Evolutionary conservation across 2,797 vertebrate species (phyloP).

Genomic region (Macroramphosus scolopax): DNA sequence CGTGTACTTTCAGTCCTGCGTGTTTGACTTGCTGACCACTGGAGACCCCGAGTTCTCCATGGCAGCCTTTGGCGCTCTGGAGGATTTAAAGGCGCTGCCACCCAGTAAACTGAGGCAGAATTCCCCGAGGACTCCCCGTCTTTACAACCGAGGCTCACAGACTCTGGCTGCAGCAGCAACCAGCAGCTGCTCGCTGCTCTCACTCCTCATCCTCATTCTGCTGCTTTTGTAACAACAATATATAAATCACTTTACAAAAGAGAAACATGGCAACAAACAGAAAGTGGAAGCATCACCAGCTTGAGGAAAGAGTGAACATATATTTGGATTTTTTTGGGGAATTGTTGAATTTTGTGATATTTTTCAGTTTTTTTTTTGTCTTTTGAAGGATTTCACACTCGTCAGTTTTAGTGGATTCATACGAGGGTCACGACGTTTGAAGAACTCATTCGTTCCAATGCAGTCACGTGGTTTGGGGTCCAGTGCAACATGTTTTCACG

Average conservation of each 20-base stretch:
- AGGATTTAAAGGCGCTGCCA: slow-evolving; percentile 83
- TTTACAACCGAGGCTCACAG: slow-evolving; percentile 48
- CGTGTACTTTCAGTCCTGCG: slow-evolving; percentile 85
- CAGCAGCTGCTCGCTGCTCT: slow-evolving; percentile 45
- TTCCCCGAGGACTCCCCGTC: slow-evolving; percentile 71
- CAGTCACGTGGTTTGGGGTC: slow-evolving; percentile 8
- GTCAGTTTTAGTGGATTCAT: slow-evolving; percentile 20
- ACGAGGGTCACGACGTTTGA: slow-evolving; percentile 21
- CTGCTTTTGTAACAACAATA: slow-evolving; percentile 68
- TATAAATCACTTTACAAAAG: slow-evolving; percentile 22
- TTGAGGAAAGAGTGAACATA: slow-evolving; percentile 69
- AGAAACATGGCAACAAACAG: slow-evolving; percentile 36
- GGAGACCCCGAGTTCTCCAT: slow-evolving; percentile 84
- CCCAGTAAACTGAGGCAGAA: slow-evolving; percentile 82
- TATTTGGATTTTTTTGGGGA: slow-evolving; percentile 12
- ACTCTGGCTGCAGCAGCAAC: slow-evolving; percentile 18
- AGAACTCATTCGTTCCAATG: slow-evolving; percentile 4
- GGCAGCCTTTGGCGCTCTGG: slow-evolving; percentile 81
- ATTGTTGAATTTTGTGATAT: slow-evolving; percentile 37
- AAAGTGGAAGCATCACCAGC: slow-evolving; percentile 62
- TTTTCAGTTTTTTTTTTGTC: slow-evolving; percentile 32
- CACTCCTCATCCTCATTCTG: slow-evolving; percentile 65
- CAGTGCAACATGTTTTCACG: slow-evolving; percentile 9
- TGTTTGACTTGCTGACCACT: slow-evolving; percentile 85
- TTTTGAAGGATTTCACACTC: slow-evolving; percentile 66